These are phyloP conservation scores for Helicoverpa assulta DNA, from an alignment of 2,888 invertebrate species.

Conservation along the genomic window DNA sequence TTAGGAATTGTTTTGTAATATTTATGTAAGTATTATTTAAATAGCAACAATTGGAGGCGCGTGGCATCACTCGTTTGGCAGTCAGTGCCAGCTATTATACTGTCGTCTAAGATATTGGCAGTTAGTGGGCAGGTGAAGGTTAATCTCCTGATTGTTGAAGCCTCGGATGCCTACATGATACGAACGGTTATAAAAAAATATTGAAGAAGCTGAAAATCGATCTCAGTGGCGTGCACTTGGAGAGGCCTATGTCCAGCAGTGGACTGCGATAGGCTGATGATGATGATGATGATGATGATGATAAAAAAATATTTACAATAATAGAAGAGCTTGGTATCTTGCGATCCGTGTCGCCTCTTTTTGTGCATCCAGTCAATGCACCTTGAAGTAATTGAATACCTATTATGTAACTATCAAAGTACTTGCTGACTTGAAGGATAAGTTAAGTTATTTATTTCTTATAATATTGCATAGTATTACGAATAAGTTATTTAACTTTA, in stretches of 20 bases:
- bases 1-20: constrained; percentile 29
- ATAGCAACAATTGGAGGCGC: constrained; percentile 36
- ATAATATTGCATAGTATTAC: constrained; percentile 31
- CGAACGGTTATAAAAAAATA: constrained; percentile 14
- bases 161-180: constrained; percentile 43
- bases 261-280: no score
- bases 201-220: no score
- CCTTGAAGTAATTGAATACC: constrained; percentile 51
- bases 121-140: constrained; percentile 67
- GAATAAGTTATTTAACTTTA: constrained; percentile 52
- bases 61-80: constrained; percentile 36
- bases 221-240: no score
- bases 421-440: constrained; percentile 31
- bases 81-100: constrained; percentile 40
- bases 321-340: constrained; percentile 13
- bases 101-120: constrained; percentile 62
- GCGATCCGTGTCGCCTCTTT: constrained; percentile 38
- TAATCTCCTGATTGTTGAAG: constrained; percentile 58
- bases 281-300: no score
- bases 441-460: not conserved
- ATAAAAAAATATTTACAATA: constrained; percentile 28
- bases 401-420: constrained; percentile 27
- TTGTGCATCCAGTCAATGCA: constrained; percentile 33
- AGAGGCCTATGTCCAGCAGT: no score
- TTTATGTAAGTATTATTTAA: constrained; percentile 34